phyloP scores from a whole-genome alignment of 1,140 invertebrate species.

The Teleopsis dalmanni region DNA sequence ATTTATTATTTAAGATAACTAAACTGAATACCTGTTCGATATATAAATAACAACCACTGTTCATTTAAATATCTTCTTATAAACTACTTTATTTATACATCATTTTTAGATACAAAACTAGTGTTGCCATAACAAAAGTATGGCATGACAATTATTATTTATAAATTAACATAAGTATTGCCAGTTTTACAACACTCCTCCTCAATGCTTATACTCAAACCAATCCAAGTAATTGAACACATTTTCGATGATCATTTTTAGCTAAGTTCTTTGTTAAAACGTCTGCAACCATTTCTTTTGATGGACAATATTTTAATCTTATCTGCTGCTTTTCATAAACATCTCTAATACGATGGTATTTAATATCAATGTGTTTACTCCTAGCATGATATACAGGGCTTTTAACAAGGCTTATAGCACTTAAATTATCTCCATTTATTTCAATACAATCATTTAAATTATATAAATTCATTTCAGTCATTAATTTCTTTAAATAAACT shows the following conservation, averaged over 20 bases:
- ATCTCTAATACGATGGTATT: slow-evolving; percentile 27
- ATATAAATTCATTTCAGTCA: slow-evolving; percentile 9
- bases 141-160: too few species aligned
- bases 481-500: slow-evolving; percentile 20
- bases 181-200: not conserved
- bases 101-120: too few species aligned
- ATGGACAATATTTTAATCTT: slow-evolving; percentile 15
- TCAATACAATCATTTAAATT: not conserved
- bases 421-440: slow-evolving; percentile 18
- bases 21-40: too few species aligned
- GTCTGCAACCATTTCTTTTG: slow-evolving; percentile 18
- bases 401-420: slow-evolving; percentile 20
- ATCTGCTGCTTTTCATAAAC: slow-evolving; percentile 12
- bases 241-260: slow-evolving; percentile 5
- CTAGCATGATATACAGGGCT: slow-evolving; percentile 23
- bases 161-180: too few species aligned
- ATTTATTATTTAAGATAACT: too few species aligned
- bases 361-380: slow-evolving; percentile 33
- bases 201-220: not conserved
- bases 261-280: slow-evolving; percentile 19
- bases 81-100: too few species aligned
- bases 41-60: too few species aligned
- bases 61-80: too few species aligned
- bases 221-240: slow-evolving; percentile 2
- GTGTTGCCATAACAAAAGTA: too few species aligned